A percentile compares a stretch with the other conserved stretches of the same genome.
Conservation (phyloP, 35 echinoderm and acorn worm species). For the Apostichopus californicus region DNA sequence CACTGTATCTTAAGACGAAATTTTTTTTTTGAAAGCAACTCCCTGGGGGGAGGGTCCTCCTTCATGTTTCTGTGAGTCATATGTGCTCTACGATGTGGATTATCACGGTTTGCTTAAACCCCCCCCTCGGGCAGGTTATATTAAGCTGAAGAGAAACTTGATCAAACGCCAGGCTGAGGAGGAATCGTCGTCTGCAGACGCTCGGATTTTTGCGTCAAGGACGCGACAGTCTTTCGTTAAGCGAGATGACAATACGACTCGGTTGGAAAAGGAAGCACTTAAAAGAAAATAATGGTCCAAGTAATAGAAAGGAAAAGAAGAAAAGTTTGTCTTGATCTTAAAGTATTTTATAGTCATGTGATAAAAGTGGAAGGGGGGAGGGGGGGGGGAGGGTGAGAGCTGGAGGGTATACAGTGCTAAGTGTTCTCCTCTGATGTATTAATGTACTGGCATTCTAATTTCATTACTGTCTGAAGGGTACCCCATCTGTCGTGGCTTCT, state of each 20-base stretch:
- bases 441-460: no score
- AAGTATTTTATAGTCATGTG: no score
- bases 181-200: neutral
- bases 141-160: conserved; percentile 25
- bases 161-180: conserved; percentile 9
- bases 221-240: neutral
- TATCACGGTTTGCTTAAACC: conserved; percentile 35
- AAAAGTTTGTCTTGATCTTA: no score
- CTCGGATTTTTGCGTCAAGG: neutral
- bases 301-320: no score
- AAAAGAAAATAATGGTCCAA: neutral
- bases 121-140: conserved; percentile 4
- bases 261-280: neutral
- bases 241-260: neutral
- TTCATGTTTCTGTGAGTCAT: conserved; percentile 27
- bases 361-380: no score
- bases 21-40: neutral
- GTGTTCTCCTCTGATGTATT: no score
- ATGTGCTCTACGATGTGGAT: neutral
- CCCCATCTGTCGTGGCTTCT: no score
- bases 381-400: no score
- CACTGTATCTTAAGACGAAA: neutral
- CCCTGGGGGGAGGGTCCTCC: conserved; percentile 34
- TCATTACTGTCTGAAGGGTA: no score
- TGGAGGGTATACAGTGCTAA: no score